Conservation (phyloP, 2,113 vertebrate species). For the Tragelaphus scriptus region DNA sequence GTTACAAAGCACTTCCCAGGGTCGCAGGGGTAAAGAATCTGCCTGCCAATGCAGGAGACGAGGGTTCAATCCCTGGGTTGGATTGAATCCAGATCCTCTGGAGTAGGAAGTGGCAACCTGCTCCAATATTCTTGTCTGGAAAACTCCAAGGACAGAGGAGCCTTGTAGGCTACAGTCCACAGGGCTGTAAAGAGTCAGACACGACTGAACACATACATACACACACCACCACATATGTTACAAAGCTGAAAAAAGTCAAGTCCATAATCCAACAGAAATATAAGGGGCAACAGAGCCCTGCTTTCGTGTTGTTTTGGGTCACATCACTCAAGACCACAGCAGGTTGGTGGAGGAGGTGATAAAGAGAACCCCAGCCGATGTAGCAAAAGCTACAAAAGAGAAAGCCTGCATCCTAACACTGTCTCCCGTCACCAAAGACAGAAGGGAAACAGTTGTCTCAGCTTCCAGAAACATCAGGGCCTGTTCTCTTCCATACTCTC, state of each 20-base stretch:
- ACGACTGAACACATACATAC: background rate
- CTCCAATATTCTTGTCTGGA: background rate
- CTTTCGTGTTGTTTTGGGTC: background rate
- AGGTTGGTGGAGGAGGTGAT: background rate
- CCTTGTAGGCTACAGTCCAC: background rate
- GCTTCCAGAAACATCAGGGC: background rate
- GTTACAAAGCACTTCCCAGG: background rate
- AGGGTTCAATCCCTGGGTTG: background rate
- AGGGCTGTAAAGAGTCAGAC: rapidly evolving
- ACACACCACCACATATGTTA: background rate
- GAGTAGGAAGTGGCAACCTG: background rate
- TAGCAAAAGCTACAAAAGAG: background rate
- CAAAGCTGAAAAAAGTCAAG: background rate
- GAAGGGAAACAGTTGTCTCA: background rate
- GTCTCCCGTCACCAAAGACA: background rate
- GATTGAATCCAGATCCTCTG: background rate
- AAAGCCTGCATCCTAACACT: background rate
- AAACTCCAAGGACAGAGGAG: background rate
- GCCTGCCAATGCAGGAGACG: background rate
- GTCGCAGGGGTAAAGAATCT: background rate
- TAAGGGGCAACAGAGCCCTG: background rate
- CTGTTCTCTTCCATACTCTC: background rate
- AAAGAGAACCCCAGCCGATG: background rate
- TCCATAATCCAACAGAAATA: background rate
- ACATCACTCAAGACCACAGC: background rate